These are phyloP conservation scores for Apostichopus parvimensis DNA, from an alignment of 35 echinoderm and acorn worm genomes.

Conservation along the genomic window DNA sequence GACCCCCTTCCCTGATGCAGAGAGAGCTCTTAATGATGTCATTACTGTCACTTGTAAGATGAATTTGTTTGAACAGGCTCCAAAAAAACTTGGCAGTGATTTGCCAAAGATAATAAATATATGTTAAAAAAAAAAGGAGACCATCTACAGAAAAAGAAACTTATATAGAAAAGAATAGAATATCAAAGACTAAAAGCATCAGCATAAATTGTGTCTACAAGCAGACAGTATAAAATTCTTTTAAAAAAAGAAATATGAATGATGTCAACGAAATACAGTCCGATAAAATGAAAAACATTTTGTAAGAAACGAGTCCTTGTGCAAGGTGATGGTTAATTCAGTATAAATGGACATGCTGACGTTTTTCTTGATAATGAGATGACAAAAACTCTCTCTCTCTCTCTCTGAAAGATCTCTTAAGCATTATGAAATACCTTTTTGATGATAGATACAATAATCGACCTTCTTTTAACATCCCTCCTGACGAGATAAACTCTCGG, in stretches of 20 bases:
- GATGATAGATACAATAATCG: background rate
- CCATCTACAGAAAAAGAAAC: background rate
- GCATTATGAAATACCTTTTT: background rate
- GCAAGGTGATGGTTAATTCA: background rate
- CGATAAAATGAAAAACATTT: background rate
- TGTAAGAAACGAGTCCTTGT: background rate
- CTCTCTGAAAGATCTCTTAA: background rate
- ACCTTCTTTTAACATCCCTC: background rate
- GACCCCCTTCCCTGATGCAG: no score
- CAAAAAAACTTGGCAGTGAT: no score
- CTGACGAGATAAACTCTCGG: no score
- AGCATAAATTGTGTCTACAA: background rate
- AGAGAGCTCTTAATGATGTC: no score
- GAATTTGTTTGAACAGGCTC: no score
- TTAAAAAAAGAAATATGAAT: no score
- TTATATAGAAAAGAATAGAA: background rate
- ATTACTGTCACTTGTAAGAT: no score
- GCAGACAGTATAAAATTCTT: background rate
- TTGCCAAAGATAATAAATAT: no score
- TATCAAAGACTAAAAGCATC: background rate
- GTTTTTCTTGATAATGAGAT: background rate
- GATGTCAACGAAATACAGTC: background rate
- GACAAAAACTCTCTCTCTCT: background rate
- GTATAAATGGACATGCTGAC: background rate
- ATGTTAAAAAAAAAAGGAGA: no score